Percentiles rank a stretch among this genome's conserved stretches.
Conservation (phyloP, 2,797 vertebrate species). For the Propithecus perrieri region DNA sequence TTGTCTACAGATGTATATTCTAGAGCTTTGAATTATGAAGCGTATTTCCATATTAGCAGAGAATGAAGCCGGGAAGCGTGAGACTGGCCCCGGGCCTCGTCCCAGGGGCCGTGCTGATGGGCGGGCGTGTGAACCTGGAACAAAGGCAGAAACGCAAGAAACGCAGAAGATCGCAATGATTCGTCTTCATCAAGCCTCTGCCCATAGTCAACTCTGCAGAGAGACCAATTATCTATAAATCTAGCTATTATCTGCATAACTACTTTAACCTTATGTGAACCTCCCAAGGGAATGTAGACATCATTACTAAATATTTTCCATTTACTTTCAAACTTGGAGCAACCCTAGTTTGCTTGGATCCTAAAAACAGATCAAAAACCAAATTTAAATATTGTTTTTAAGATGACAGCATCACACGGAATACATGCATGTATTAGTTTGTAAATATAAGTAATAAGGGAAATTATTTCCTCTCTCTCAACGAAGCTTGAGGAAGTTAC, state of each 20-base stretch:
- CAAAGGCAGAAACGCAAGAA: neutral
- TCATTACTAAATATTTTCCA: neutral
- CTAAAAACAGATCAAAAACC: neutral
- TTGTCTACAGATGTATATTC: neutral
- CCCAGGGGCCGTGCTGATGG: fast-evolving
- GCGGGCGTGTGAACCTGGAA: fast-evolving
- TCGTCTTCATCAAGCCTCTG: neutral
- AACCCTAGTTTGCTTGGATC: neutral
- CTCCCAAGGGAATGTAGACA: neutral
- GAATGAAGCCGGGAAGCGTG: neutral
- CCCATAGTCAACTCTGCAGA: neutral
- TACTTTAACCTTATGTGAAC: too few relatives aligned
- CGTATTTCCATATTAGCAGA: neutral
- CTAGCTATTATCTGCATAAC: neutral
- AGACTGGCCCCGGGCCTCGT: fast-evolving
- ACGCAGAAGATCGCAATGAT: fast-evolving
- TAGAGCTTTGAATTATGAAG: neutral
- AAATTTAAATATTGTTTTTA: neutral
- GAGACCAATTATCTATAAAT: neutral
- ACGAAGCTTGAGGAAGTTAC: neutral
- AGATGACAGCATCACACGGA: neutral
- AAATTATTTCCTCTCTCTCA: neutral
- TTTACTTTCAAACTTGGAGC: neutral
- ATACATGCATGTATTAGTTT: neutral
- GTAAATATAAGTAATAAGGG: neutral